phyloP scores from a whole-genome alignment of 2,888 invertebrate species.

The Ceriagrion tenellum region DNA sequence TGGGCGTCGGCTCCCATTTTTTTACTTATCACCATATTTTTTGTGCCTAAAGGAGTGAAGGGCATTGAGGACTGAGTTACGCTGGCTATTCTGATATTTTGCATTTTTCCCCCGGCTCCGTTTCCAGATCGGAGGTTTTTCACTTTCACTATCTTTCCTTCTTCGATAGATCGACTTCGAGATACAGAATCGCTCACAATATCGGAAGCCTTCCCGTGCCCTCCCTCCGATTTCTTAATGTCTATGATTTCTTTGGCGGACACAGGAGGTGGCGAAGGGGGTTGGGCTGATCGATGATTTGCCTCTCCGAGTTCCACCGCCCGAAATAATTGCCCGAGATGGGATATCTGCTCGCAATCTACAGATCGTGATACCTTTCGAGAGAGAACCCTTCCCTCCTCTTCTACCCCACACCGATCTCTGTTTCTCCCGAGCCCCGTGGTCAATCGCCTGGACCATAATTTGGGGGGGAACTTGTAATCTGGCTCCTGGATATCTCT shows the following conservation, averaged over 20 bases:
- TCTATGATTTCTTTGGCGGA: background rate
- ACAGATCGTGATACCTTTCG: background rate
- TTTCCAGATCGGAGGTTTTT: background rate
- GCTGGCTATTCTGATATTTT: too few species aligned
- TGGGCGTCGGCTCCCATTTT: too few species aligned
- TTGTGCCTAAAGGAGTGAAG: too few species aligned
- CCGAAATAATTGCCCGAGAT: conserved; percentile 26
- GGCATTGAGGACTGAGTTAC: too few species aligned
- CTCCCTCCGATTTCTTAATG: conserved; percentile 19
- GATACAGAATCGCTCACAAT: background rate
- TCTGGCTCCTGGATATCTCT: conserved; percentile 18
- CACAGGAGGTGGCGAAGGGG: background rate
- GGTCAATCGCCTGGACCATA: background rate
- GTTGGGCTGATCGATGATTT: background rate
- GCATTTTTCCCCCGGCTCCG: too few species aligned
- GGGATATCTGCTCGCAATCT: background rate
- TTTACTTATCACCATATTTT: too few species aligned
- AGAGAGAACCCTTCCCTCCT: background rate
- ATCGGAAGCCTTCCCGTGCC: background rate
- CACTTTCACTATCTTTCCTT: background rate
- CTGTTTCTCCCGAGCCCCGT: background rate
- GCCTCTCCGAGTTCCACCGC: background rate
- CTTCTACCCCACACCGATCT: background rate
- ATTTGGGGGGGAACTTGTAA: conserved; percentile 24
- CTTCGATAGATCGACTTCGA: background rate